Evolutionary conservation across 1,140 invertebrate genomes (phyloP), one percentile per base, ranked within the genome.

Genomic region (Solenopsis fugax): DNA sequence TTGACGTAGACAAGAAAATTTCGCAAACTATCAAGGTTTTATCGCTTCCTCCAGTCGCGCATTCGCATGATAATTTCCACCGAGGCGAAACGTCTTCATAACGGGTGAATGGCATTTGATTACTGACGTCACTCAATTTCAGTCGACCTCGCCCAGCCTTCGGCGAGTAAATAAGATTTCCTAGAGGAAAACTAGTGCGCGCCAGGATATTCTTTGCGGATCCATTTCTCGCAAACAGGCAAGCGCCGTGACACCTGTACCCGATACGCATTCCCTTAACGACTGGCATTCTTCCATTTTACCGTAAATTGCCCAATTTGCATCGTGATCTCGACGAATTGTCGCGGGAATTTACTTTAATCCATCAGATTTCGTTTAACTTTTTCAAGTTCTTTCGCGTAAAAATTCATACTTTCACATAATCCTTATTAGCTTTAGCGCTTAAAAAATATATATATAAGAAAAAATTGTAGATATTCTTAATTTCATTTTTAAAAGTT

Each of bases 101-200:
- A 84, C 80, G 45, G 69, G 54, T 84, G 80, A 84, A 84, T 81
- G 62, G 65, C 85, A 82, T 86, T 86, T 86, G 78, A 86, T 86
- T 82, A 86, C 85, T 72, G 67, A 72, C 64, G 78, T 72, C 85
- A 62, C 78, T 86, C 77, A 86, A 86, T 81, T 71, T 60, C 50
- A 81, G 65, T 37, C 65, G 52, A 41, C 77, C 45, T 76, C 78
- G 12, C 58, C 21, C 21, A 48, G 37, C 48, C 56, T 73, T 75
- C 54, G n/a, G 7, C 24, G 24, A 24, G 52, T 84, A 84, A 84
- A 84, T 84, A 84, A 75, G 69, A 84, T 84, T 84, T 84, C 37
- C 80, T 84, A 60, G 52, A 73, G 71, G 69, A 84, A 84, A 84
- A 75, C 80, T 60, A 60, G 69, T 45, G 69, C 80, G 41, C 41